Conservation (phyloP, 1,140 invertebrate genomes). For the Berghia stephanieae region DNA sequence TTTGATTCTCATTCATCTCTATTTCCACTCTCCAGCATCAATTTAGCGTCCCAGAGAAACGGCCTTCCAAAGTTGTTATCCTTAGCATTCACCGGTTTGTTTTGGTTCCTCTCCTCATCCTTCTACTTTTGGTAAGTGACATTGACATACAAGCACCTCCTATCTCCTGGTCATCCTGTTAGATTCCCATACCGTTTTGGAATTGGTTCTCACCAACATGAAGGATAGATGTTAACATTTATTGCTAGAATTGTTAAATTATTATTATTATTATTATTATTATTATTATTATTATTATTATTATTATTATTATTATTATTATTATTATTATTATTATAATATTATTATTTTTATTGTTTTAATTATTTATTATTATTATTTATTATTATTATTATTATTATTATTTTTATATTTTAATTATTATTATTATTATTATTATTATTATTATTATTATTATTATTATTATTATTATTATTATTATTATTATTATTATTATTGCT, state of each 20-base stretch:
- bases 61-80: conserved; percentile 87
- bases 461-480: no score
- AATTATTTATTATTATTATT: no score
- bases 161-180: no score
- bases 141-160: neutral
- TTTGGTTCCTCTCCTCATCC: conserved; percentile 81
- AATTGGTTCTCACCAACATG: no score
- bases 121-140: conserved; percentile 80
- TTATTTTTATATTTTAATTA: no score
- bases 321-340: no score
- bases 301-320: neutral
- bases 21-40: conserved; percentile 76
- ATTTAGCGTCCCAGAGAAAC: conserved; percentile 91
- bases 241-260: neutral
- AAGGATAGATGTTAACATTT: neutral
- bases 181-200: no score
- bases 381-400: no score
- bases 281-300: neutral
- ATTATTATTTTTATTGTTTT: no score
- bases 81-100: conserved; percentile 89
- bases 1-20: neutral
- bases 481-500: no score
- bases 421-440: no score
- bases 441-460: no score
- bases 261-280: neutral